A percentile compares a stretch with the other conserved stretches of the same genome.
Evolutionary conservation across 2,888 invertebrate species (phyloP).

Genomic region (Diaperis boleti): DNA sequence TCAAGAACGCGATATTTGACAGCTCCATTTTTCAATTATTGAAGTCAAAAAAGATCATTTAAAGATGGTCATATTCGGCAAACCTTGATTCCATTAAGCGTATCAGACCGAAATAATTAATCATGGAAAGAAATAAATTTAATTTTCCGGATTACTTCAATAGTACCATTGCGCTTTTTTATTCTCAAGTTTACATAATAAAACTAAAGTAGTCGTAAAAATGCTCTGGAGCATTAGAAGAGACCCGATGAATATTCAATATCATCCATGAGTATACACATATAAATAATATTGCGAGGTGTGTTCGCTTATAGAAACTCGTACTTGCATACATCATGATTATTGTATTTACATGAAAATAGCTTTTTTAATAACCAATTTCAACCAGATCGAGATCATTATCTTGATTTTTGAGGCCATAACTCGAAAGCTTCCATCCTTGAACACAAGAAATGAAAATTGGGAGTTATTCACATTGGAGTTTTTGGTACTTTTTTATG

Average conservation of each 20-base stretch:
- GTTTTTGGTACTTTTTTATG: not conserved
- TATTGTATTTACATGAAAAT: constrained; percentile 33
- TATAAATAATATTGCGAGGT: constrained; percentile 28
- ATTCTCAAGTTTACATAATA: constrained; percentile 9
- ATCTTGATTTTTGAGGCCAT: constrained; percentile 28
- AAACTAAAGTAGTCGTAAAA: constrained; percentile 4
- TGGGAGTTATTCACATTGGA: constrained; percentile 2
- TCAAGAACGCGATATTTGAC: constrained; percentile 25
- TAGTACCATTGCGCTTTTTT: constrained; percentile 4
- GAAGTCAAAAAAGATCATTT: not conserved
- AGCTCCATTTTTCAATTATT: not conserved
- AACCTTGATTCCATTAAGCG: constrained; percentile 9
- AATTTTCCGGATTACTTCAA: not conserved
- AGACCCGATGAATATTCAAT: constrained; percentile 26
- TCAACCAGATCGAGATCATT: constrained; percentile 15
- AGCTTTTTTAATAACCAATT: constrained; percentile 23
- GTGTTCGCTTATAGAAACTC: constrained; percentile 21
- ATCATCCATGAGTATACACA: constrained; percentile 5
- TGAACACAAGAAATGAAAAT: constrained; percentile 12
- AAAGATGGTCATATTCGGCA: constrained; percentile 9
- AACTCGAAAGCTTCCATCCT: constrained; percentile 30
- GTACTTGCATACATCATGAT: constrained; percentile 10
- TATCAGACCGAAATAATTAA: constrained; percentile 1
- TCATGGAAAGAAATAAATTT: constrained; percentile 3
- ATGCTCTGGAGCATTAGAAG: constrained; percentile 22